A percentile compares a stretch with the other conserved stretches of the same genome.
Conservation (phyloP, 2,113 vertebrate species). For the Microtus oregoni region DNA sequence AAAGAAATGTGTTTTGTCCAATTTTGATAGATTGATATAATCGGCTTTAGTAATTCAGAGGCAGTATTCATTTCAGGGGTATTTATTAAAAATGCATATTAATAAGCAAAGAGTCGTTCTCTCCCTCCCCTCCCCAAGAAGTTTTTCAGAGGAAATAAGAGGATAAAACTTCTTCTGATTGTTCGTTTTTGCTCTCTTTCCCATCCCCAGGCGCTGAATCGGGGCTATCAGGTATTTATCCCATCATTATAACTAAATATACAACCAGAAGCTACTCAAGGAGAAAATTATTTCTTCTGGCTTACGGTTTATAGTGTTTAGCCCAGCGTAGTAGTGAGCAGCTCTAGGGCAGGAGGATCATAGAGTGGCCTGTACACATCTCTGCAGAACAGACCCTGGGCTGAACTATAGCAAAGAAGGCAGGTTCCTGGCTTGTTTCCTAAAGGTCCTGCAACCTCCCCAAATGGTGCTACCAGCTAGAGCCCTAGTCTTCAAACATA, state of each 20-base stretch:
- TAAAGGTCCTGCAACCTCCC: neutral
- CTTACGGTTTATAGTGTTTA: neutral
- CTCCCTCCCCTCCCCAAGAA: neutral
- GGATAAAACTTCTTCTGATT: neutral
- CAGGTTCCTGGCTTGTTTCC: neutral
- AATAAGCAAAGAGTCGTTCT: constrained; percentile 46
- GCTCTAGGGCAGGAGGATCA: neutral
- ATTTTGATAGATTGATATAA: constrained; percentile 53
- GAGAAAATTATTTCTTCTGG: neutral
- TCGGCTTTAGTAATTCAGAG: constrained; percentile 56
- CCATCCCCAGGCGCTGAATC: neutral
- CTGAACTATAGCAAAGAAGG: neutral
- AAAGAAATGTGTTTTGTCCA: constrained; percentile 58
- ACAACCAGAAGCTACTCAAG: neutral
- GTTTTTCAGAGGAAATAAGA: neutral
- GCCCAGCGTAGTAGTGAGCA: neutral
- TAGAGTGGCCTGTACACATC: neutral
- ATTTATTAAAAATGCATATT: constrained; percentile 56
- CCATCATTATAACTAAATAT: neutral
- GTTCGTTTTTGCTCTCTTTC: constrained; percentile 4
- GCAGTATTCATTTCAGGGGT: constrained; percentile 36
- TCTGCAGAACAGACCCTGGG: neutral
- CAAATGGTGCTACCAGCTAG: neutral
- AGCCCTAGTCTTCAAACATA: neutral
- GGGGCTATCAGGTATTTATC: neutral